Evolutionary conservation across 2,113 vertebrate species (phyloP), one percentile per base, ranked within the genome.

Genomic region (Chrysemys picta): DNA sequence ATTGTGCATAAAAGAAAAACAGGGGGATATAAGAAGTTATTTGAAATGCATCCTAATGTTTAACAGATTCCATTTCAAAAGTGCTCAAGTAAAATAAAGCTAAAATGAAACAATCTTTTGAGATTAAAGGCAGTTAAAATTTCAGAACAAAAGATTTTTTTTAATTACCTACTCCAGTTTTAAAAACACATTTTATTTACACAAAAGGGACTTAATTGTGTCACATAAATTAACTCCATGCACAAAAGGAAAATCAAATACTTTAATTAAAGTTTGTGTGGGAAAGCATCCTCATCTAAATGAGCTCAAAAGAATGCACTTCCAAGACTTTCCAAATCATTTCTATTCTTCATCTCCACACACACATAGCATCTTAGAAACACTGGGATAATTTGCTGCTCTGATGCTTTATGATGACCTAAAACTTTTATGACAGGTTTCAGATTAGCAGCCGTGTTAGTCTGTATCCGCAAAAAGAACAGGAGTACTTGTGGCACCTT

Each of bases 201-300:
- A 95, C 42, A 94, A 89, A 83, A 16, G 3, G 54, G 69, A 88
- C 94, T 95, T 95, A 91, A 93, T 83, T 4, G 0, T 85, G 85
- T 84, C 90, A 95, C 89, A 91, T 76, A 96, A 93, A 95, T 95
- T 91, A 93, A 83, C 84, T 84, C 50, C 80, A 72, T 85, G 84
- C 13, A 89, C 50, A 91, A 88, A 95, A 87, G 35, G 27, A 87
- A 96, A 96, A 95, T 91, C 72, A 96, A 94, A 93, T 79, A 84
- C 87, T 95, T 95, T 82, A 93, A 22, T 96, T 83, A 95, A 92
- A 57, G n/a, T 84, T 89, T 59, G 42, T 59, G 52, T 69, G 21
- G 86, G 27, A 92, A 90, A 97, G 91, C 69, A 80, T 9, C 76
- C 82, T 96, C 87, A 93, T 91, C 90, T 84, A 84, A 78, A 96